Conservation (phyloP, 2,113 vertebrate genomes). For the Polypterus bichir region DNA sequence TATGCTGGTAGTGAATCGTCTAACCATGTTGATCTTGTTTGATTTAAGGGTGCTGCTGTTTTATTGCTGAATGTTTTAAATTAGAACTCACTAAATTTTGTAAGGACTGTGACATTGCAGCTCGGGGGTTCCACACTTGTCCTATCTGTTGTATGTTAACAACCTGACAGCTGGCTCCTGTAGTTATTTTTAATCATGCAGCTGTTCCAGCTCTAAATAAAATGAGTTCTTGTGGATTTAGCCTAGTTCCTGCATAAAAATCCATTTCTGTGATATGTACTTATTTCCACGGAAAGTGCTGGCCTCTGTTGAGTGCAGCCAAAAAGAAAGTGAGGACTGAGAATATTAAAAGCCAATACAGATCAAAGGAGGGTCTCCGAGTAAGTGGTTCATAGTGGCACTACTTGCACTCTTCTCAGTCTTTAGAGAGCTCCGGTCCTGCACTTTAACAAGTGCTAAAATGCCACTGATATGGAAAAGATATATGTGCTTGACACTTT, state of each 20-base stretch:
- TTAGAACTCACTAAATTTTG: no score
- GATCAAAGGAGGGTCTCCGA: background rate
- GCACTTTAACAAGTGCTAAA: background rate
- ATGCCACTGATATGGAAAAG: background rate
- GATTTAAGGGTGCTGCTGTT: no score
- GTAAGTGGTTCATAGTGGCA: background rate
- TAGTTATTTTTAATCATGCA: background rate
- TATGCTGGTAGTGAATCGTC: no score
- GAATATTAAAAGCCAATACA: background rate
- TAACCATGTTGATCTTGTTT: no score
- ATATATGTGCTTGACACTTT: no score
- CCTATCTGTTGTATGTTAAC: no score
- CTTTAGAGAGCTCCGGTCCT: background rate
- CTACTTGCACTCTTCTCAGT: background rate
- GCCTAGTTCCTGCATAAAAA: background rate
- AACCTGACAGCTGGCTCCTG: background rate
- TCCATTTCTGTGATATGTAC: background rate
- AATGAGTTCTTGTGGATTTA: background rate
- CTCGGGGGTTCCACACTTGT: no score
- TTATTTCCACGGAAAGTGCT: slow-evolving; percentile 1
- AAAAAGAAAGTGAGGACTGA: background rate
- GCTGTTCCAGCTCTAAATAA: background rate
- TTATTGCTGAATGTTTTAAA: no score
- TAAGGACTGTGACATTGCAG: no score
- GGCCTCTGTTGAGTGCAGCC: background rate